Conservation (phyloP, 2,888 invertebrate species). For the Tipula helvola region DNA sequence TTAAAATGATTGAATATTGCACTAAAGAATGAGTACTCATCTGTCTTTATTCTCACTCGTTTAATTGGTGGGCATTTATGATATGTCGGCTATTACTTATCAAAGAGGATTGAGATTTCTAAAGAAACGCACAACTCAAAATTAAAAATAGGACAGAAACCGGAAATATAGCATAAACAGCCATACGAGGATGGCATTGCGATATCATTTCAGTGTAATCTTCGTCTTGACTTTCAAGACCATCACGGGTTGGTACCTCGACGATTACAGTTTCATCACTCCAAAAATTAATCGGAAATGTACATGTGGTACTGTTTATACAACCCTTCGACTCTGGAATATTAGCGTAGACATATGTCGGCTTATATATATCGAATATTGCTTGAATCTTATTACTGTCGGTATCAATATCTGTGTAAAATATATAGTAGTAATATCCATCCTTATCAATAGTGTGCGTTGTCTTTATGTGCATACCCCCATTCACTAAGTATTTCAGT, state of each 20-base stretch:
- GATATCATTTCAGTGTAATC: constrained; percentile 60
- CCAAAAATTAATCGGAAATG: constrained; percentile 56
- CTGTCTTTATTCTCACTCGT: neutral
- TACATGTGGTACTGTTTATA: constrained; percentile 64
- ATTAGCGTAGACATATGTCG: constrained; percentile 66
- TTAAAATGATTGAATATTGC: neutral
- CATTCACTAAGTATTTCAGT: constrained; percentile 50
- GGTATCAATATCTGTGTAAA: constrained; percentile 75
- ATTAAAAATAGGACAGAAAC: constrained; percentile 62
- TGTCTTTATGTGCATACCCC: constrained; percentile 52
- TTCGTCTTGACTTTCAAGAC: constrained; percentile 62
- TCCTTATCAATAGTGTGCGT: constrained; percentile 59
- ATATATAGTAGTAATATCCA: constrained; percentile 82
- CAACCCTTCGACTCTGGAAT: constrained; percentile 53
- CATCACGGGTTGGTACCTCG: constrained; percentile 70
- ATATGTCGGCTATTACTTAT: neutral
- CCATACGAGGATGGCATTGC: constrained; percentile 66
- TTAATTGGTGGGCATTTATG: neutral
- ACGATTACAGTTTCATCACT: constrained; percentile 71
- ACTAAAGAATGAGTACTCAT: neutral
- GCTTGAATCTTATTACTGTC: constrained; percentile 70
- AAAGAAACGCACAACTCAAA: constrained; percentile 70
- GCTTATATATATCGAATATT: constrained; percentile 73
- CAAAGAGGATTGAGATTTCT: constrained; percentile 25
- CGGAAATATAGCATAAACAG: constrained; percentile 69